phyloP scores from a whole-genome alignment of 2,797 vertebrate species.

The Triplophysa yarkandensis region DNA sequence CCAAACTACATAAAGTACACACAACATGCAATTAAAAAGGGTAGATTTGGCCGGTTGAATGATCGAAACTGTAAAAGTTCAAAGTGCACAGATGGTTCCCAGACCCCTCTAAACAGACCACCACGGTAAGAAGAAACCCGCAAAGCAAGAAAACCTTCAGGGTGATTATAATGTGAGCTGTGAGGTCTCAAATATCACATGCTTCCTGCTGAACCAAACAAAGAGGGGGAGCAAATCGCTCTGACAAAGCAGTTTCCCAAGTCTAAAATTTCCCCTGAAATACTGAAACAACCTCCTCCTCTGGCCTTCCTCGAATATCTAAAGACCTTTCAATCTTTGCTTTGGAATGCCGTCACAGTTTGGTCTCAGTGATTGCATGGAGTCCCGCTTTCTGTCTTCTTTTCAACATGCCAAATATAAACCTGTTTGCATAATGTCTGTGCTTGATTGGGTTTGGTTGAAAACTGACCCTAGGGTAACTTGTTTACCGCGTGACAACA shows the following conservation, averaged over 20 bases:
- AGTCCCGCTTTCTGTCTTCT: conserved; percentile 2
- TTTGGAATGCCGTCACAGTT: conserved; percentile 17
- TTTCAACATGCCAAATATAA: conserved; percentile 30
- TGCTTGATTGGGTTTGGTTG: conserved; percentile 15
- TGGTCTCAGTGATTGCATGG: neutral
- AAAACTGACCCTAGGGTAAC: conserved; percentile 8
- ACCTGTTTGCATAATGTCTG: neutral
- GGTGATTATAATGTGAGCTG: conserved; percentile 7
- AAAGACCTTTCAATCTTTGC: conserved; percentile 19
- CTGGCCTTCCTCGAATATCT: conserved; percentile 11
- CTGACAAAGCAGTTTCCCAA: conserved; percentile 43
- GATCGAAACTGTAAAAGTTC: conserved; percentile 8
- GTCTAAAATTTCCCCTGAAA: conserved; percentile 39
- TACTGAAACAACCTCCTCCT: conserved; percentile 17
- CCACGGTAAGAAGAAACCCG: conserved; percentile 17
- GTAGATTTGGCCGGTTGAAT: neutral
- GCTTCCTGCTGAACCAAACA: conserved; percentile 39
- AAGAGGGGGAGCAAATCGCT: conserved; percentile 16
- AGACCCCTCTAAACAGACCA: conserved; percentile 7
- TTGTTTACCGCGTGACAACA: neutral
- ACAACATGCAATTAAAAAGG: conserved; percentile 8
- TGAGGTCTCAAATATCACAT: conserved; percentile 53
- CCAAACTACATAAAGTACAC: neutral
- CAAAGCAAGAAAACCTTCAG: conserved; percentile 34
- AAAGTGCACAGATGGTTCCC: conserved; percentile 3